A percentile compares a stretch with the other conserved stretches of the same genome.
These are phyloP conservation scores for Emydocephalus ijimae DNA, from an alignment of 2,113 vertebrate genomes.

Conservation along the genomic window DNA sequence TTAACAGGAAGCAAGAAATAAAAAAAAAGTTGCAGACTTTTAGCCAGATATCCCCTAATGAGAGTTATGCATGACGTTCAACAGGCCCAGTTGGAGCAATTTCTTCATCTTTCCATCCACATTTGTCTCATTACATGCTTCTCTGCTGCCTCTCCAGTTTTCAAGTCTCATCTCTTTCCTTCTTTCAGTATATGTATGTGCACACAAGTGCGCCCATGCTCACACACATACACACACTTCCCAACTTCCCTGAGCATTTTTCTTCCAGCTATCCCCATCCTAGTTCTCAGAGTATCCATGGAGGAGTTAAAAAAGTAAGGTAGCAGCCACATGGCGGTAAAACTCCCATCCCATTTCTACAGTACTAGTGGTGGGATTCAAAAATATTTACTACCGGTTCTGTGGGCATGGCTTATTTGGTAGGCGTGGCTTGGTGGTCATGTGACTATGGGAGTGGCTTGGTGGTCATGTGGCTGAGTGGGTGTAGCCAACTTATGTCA, in stretches of 20 bases:
- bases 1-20: not conserved
- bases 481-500: too few species aligned
- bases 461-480: too few species aligned
- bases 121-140: not conserved
- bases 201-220: too few species aligned
- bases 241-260: not conserved
- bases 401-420: too few species aligned
- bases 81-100: not conserved
- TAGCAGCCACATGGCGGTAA: not conserved
- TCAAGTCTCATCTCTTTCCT: not conserved
- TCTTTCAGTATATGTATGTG: not conserved
- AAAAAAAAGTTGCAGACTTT: not conserved
- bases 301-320: not conserved
- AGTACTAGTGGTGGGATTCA: too few species aligned
- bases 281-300: not conserved
- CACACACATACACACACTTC: not conserved
- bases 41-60: not conserved
- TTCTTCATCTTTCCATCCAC: not conserved
- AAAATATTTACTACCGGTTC: too few species aligned
- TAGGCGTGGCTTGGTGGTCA: too few species aligned
- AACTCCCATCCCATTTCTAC: too few species aligned
- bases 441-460: too few species aligned
- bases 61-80: not conserved
- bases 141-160: not conserved
- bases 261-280: not conserved